These are phyloP conservation scores for Microcebus tavaratra DNA, from an alignment of 2,113 vertebrate genomes.

Conservation along the genomic window DNA sequence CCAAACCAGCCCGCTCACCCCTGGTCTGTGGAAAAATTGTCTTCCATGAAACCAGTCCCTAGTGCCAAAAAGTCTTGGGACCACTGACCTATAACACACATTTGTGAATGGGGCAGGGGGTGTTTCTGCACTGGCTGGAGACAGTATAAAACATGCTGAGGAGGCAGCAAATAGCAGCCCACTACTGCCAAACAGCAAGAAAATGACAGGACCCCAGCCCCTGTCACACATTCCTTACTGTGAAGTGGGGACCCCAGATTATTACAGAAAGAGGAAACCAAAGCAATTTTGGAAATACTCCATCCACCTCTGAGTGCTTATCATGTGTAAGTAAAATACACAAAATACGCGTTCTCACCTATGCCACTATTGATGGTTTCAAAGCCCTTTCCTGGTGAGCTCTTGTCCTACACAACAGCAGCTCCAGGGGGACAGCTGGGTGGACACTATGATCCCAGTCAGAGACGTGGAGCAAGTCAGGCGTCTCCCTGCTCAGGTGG, in stretches of 20 bases:
- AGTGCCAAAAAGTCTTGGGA: no score
- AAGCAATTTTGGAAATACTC: not conserved
- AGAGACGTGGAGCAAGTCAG: not conserved
- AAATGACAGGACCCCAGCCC: not conserved
- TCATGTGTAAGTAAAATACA: not conserved
- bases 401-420: not conserved
- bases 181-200: not conserved
- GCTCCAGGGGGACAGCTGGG: no score
- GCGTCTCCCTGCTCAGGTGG: no score
- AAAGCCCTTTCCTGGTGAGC: not conserved
- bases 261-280: not conserved
- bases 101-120: not conserved
- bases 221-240: not conserved
- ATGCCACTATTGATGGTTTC: not conserved
- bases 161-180: not conserved
- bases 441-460: rapidly evolving
- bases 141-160: not conserved
- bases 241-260: not conserved
- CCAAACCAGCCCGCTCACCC: no score
- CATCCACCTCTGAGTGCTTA: not conserved
- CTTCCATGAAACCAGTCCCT: no score
- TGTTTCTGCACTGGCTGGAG: not conserved
- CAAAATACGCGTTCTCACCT: not conserved
- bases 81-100: no score
- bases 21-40: no score